These are phyloP conservation scores for Drosophila neutralis DNA, from an alignment of 2,888 invertebrate genomes.

Conservation along the genomic window DNA sequence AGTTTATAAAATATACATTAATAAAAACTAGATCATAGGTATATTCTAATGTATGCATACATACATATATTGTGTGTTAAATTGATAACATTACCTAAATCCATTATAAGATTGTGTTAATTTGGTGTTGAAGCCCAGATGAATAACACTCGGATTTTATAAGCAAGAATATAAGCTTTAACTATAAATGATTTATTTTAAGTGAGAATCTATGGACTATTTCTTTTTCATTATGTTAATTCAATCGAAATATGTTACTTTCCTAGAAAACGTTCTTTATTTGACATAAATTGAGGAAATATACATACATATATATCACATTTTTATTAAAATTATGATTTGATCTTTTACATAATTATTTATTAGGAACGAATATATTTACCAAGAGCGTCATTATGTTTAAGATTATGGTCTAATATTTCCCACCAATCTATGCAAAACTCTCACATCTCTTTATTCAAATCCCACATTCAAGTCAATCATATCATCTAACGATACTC, in stretches of 20 bases:
- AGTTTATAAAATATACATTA: conserved; percentile 80
- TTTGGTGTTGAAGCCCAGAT: conserved; percentile 21
- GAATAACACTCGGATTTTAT: conserved; percentile 53
- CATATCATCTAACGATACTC: conserved; percentile 13
- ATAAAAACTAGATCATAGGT: conserved; percentile 72
- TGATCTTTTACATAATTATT: not conserved
- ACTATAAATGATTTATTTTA: conserved; percentile 58
- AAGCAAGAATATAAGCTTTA: conserved; percentile 44
- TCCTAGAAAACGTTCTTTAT: not conserved
- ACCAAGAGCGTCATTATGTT: conserved; percentile 28
- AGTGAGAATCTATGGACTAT: conserved; percentile 65
- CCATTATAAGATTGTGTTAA: conserved; percentile 30
- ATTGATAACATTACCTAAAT: conserved; percentile 28
- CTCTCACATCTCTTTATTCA: conserved; percentile 30
- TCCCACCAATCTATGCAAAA: conserved; percentile 70
- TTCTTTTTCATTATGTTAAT: conserved; percentile 32
- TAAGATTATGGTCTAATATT: conserved; percentile 54
- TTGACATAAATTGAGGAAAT: not conserved
- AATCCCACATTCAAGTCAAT: conserved; percentile 15
- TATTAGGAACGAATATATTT: not conserved
- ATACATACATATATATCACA: not conserved
- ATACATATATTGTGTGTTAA: conserved; percentile 58
- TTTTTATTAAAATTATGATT: not conserved
- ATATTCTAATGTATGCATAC: conserved; percentile 75
- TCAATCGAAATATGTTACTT: not conserved